Conservation (phyloP, 30 jellyfish, hydroid and myxozoan genomes). For the Pelagia noctiluca region DNA sequence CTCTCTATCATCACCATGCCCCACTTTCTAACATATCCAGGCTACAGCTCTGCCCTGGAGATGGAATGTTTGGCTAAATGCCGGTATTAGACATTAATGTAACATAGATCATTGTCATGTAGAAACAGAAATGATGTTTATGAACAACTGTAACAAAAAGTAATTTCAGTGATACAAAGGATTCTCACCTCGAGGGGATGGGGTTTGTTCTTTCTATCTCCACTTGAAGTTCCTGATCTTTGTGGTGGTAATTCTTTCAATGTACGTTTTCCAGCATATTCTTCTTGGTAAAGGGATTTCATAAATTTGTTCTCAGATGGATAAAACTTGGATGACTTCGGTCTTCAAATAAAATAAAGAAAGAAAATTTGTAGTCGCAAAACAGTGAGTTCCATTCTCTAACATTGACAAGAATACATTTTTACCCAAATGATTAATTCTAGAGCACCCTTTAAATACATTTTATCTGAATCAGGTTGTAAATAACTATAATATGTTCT, state of each 20-base stretch:
- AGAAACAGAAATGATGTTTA: background rate
- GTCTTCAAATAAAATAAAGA: slow-evolving; percentile 36
- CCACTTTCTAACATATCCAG: too few species aligned
- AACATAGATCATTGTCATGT: background rate
- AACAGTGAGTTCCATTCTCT: too few species aligned
- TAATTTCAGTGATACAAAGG: background rate
- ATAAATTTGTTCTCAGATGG: slow-evolving; percentile 28
- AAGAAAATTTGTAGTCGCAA: background rate
- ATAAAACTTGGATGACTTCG: slow-evolving; percentile 53
- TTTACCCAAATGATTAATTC: too few species aligned
- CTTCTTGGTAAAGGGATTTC: slow-evolving; percentile 54
- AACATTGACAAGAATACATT: too few species aligned
- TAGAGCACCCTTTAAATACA: too few species aligned
- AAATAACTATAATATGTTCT: too few species aligned
- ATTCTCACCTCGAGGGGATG: slow-evolving; percentile 73
- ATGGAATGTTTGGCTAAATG: too few species aligned
- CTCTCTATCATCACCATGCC: too few species aligned
- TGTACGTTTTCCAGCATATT: slow-evolving; percentile 29
- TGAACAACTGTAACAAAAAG: too few species aligned
- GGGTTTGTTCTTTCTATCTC: slow-evolving; percentile 66
- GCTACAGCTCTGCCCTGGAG: too few species aligned
- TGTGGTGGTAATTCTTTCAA: background rate
- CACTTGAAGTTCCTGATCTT: slow-evolving; percentile 58
- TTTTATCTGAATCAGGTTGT: too few species aligned
- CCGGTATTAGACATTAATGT: too few species aligned